Evolutionary conservation across 2,888 invertebrate species (phyloP), one percentile per base, ranked within the genome.

Genomic region (Drosophila kanekoi): DNA sequence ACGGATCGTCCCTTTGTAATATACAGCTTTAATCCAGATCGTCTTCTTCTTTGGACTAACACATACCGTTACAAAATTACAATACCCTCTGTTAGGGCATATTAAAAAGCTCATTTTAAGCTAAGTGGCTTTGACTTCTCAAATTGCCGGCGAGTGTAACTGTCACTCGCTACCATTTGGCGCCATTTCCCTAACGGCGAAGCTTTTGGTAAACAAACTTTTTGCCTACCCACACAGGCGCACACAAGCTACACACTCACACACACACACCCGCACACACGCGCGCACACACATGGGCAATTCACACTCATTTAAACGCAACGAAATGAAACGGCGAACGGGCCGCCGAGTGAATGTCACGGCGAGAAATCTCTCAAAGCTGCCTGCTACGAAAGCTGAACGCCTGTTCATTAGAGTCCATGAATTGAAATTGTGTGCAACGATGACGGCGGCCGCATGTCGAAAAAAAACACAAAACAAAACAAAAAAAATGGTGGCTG

Each of bases 381-480:
- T 23, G 48, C 67, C 28, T 6, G 47, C 71, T 58, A 0, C 5
- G 1, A 4, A 1, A 47, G 63, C 90, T 92, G 91, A 35, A 77
- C 64, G 82, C 92, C 92, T 91, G 83, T 79, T 89, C 78, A 77
- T 89, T 91, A 91, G 92, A 92, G 92, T 92, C 91, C 92, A 92
- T 89, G 92, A 91, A 91, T 91, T 91, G 89, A 90, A 92, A 91
- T 90, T 89, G 79, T 83, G 86, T 87, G 80, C 77, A 70, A 72
- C 78, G 80, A 77, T 79, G 77, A 68, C 77, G 72, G 79, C 77
- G 77, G 64, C 76, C 76, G 72, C 76, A 79, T 58, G 76, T 51
- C 59, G 28, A 71, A 61, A 35, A 20, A 63, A 63, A 14, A 58
- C 9, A 48, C n/a, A 47, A 45, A 14, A 61, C 16, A 62, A 62